Evolutionary conservation across 1,140 invertebrate species (phyloP), one percentile per base, ranked within the genome.

Genomic region (Temnothorax longispinosus): DNA sequence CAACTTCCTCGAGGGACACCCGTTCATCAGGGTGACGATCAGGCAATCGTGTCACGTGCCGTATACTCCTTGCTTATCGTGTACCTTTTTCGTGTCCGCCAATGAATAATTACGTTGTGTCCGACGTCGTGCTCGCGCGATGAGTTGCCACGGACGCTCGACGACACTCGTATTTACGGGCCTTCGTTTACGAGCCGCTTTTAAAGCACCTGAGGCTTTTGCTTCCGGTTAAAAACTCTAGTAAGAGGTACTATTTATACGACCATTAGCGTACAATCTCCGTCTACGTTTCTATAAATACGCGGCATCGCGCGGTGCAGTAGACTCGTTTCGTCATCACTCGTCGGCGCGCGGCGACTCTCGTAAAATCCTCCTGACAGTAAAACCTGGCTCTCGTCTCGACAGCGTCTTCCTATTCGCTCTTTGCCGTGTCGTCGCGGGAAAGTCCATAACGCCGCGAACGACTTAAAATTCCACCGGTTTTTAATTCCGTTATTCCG

Each of bases 241-340:
- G 75, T 74, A 67, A 47, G 75, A 89, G 72, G 52, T 72, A 88
- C 89, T 90, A 90, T 90, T 90, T 87, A 90, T 90, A 90, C 71
- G 65, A 81, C 88, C 86, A 90, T 90, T 90, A 90, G 81, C 89
- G 52, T 87, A 87, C 89, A 89, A 90, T 90, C 88, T 75, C 67
- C 88, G 78, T 69, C 65, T 89, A 65, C 50, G 11, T 74, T 76
- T 87, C 89, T 90, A 90, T 90, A 90, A 90, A 90, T 90, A 90
- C 54, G 27, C 60, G 62, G 8, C 41, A 60, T 41, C 38, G 32
- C 67, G 64, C 78, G 69, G n/a, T 90, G 72, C 74, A 81, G 54
- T 85, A 87, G 78, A 85, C 86, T 32, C 60, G 74, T 90, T 90
- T 87, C 88, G 67, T 88, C 85, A 90, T 90, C 75, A 47, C 72